Base-by-base conservation (phyloP, 2,113 vertebrate genomes). In the Pelmatolapia mariae region DNA sequence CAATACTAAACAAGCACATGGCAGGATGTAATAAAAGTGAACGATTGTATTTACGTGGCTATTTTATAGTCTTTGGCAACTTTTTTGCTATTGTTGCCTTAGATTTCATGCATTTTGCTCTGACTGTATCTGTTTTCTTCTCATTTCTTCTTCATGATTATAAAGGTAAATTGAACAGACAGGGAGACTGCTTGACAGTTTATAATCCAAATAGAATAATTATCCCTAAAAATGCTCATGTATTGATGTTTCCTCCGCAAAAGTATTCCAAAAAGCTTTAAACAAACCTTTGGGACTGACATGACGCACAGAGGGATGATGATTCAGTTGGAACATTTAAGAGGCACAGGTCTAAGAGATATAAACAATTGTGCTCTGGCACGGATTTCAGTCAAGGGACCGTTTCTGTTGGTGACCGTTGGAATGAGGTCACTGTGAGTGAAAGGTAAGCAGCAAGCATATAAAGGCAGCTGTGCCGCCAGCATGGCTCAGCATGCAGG, bases 291-390 rank as follows among this genome's bases (percentile, higher is more conserved):
- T 78, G 13, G 18, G 80, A 7, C 53, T 38, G 82, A 83, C 54
- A 57, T 16, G 22, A 79, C 19, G 24, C 73, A 81, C 18, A 29
- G 13, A 78, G 47, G 18, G 33, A 3, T 47, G 36, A 29, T 40
- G 85, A 89, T 82, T 86, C 63, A 87, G 50, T 82, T 61, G 26
- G 45, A 78, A 78, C 73, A 78, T 78, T 78, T 52, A 78, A 78
- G 73, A 78, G 73, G 45, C 45, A 52, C 26, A 78, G 31, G 83
- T 45, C 31, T 52, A 10, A 38, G 3, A 45, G 47, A 54, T 29
- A 6, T 84, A 90, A 88, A 94, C 87, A 90, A 33, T 22, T 22
- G 79, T 52, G 57, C 19, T 81, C 54, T 87, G 84, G 84, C 52
- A 45, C 1, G 2, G 76, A 7, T 47, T 87, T 54, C 16, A 84